Conservation (phyloP, 2,888 invertebrate species). For the Agriopis aurantiaria region DNA sequence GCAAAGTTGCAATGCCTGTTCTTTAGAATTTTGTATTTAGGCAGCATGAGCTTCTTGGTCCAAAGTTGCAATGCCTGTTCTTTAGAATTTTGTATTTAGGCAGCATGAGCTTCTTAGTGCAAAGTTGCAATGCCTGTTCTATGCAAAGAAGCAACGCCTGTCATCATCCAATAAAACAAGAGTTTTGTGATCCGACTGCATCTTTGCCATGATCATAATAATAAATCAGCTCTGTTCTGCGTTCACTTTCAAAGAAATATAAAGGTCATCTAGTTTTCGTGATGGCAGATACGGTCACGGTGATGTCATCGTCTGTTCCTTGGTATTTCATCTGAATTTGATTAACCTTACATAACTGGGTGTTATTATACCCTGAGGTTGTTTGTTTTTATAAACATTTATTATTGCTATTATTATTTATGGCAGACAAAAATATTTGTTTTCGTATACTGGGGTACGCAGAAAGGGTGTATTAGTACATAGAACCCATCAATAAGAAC, state of each 20-base stretch:
- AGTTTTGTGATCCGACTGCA: constrained; percentile 19
- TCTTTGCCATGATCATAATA: constrained; percentile 17
- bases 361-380: constrained; percentile 7
- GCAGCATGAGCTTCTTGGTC: too few species aligned
- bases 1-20: too few species aligned
- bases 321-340: constrained; percentile 38
- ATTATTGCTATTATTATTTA: constrained; percentile 1
- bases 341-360: constrained; percentile 23
- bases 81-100: too few species aligned
- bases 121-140: too few species aligned
- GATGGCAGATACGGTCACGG: constrained; percentile 31
- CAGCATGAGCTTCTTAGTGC: too few species aligned
- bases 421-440: background rate
- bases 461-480: too few species aligned
- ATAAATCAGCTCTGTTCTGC: constrained; percentile 25
- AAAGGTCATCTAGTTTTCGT: constrained; percentile 46
- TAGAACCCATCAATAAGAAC: too few species aligned
- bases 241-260: constrained; percentile 38
- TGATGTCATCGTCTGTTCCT: constrained; percentile 41
- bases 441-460: too few species aligned
- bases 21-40: too few species aligned
- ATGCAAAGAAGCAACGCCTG: background rate
- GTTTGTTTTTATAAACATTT: constrained; percentile 6
- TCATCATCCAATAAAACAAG: constrained; percentile 4
- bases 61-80: too few species aligned